A percentile compares a stretch with the other conserved stretches of the same genome.
Conservation (phyloP, 92 coral and sea anemone genomes). For the Phymanthus crucifer region DNA sequence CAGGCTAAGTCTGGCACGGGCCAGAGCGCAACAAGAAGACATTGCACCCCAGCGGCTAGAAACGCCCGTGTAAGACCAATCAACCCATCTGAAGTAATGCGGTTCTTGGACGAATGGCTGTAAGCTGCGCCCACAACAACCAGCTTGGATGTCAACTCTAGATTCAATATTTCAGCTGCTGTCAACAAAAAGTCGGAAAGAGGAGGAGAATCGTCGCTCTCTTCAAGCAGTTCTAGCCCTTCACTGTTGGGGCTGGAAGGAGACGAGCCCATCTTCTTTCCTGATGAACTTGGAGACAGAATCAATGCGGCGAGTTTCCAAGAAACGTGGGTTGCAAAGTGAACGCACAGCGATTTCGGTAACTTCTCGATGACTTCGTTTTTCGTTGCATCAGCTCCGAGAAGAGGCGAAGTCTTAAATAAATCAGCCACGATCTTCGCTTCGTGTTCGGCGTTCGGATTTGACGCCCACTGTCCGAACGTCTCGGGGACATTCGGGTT, state of each 20-base stretch:
- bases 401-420: conserved; percentile 87
- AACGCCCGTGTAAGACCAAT: conserved; percentile 92
- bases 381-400: conserved; percentile 82
- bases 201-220: conserved; percentile 80
- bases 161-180: conserved; percentile 88
- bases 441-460: conserved; percentile 92
- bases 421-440: conserved; percentile 94
- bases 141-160: conserved; percentile 78
- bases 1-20: conserved; percentile 98
- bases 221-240: conserved; percentile 73
- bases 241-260: conserved; percentile 57
- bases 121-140: conserved; percentile 94
- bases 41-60: conserved; percentile 85
- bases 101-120: conserved; percentile 78
- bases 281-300: conserved; percentile 74
- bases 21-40: conserved; percentile 91
- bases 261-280: conserved; percentile 45
- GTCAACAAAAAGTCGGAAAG: conserved; percentile 91
- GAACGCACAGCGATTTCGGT: conserved; percentile 84
- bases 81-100: conserved; percentile 93
- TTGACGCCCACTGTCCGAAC: conserved; percentile 92
- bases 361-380: conserved; percentile 66
- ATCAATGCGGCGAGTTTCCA: conserved; percentile 97
- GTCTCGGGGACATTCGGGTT: conserved; percentile 91
- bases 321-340: conserved; percentile 96